Evolutionary conservation across 2,113 vertebrate species (phyloP), one percentile per base, ranked within the genome.

Genomic region (Perca flavescens): DNA sequence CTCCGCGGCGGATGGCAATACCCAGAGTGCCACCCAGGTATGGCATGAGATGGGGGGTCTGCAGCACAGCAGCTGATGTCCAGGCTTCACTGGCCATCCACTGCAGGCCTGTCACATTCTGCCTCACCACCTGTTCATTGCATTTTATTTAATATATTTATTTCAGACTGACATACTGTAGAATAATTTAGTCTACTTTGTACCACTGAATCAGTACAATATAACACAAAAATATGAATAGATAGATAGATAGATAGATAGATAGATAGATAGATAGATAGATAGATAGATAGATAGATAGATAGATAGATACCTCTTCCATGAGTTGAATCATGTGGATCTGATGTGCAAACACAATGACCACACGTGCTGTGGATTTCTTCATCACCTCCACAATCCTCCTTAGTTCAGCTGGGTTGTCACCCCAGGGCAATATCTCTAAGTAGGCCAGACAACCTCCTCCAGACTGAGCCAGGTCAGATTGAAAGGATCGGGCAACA

Each of bases 71-170:
- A 0, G 88, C 83, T 52, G 90, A 84, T 63, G 93, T 81, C 95
- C 94, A 95, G 10, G 92, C 92, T 83, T 95, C 95, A 77, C 93
- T 95, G 31, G 93, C 93, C 22, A 95, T 91, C 94, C 94, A 95
- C 68, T 95, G 94, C 21, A 86, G 88, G 13, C 89, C 91, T 22
- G 83, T 92, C 2, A 94, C 83, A 77, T 94, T 94, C 52, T 91
- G 92, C 53, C 19, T 70, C 2, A 89, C 69, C n/a, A 94, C 76
- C 86, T 93, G 53, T 25, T 1, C 0, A 66, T 28, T 62, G 43
- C 1, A 57, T 52, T 14, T 36, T 2, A 56, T 75, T 40, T 2
- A 58, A 52, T 73, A 9, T 6, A 22, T 19, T 11, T 31, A 12
- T 22, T 25, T 34, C 12, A 49, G 54, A 28, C 9, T 46, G 16